Percentiles rank a stretch among this genome's conserved stretches.
These are phyloP conservation scores for Phaethornis superciliosus DNA, from an alignment of 2,113 vertebrate genomes.

Conservation along the genomic window DNA sequence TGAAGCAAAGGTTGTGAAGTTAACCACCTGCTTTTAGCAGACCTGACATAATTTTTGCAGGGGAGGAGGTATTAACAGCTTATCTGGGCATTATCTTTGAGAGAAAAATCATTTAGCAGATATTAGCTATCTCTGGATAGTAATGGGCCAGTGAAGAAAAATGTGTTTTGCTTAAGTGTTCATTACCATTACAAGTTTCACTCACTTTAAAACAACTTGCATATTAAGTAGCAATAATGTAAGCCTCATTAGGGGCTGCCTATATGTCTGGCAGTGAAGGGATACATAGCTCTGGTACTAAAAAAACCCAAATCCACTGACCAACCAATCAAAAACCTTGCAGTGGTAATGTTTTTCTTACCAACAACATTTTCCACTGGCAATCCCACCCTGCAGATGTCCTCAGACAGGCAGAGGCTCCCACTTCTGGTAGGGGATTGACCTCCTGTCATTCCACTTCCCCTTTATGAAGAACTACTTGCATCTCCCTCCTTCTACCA, in stretches of 20 bases:
- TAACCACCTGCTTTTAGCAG: neutral
- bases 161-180: constrained; percentile 52
- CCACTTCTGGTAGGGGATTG: neutral
- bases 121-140: constrained; percentile 31
- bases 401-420: neutral
- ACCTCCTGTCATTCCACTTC: neutral
- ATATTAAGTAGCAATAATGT: constrained; percentile 63
- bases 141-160: constrained; percentile 51
- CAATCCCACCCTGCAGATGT: neutral
- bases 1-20: neutral
- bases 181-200: constrained; percentile 38
- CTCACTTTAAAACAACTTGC: constrained; percentile 61
- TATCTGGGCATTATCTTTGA: constrained; percentile 6
- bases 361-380: neutral
- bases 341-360: neutral
- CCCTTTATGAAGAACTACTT: neutral
- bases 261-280: constrained; percentile 9
- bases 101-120: constrained; percentile 39
- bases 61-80: neutral
- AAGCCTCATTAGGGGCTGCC: constrained; percentile 60
- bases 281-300: neutral
- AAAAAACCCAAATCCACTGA: neutral
- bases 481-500: neutral
- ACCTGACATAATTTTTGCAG: neutral
- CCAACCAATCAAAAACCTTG: neutral